phyloP scores from a whole-genome alignment of 2,888 invertebrate species.

The Theodoxus fluviatilis region DNA sequence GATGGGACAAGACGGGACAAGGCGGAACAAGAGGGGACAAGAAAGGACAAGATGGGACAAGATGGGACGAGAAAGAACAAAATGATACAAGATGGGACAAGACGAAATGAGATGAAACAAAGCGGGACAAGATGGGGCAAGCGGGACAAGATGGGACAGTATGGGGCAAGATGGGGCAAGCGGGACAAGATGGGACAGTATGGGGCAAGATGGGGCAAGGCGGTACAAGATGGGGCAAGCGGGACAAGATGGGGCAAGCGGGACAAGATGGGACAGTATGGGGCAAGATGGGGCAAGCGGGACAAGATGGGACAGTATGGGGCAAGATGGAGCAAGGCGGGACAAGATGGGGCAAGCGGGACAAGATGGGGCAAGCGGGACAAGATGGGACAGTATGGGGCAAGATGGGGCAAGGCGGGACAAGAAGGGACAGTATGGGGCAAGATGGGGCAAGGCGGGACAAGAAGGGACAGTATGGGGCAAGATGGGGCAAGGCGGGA shows the following conservation, averaged over 20 bases:
- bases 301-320: too few relatives aligned
- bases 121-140: conserved; percentile 1
- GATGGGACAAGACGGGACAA: too few relatives aligned
- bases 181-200: neutral
- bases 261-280: neutral
- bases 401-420: neutral
- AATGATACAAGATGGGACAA: neutral
- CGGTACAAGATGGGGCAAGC: conserved; percentile 5
- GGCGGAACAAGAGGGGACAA: too few relatives aligned
- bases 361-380: neutral
- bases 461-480: too few relatives aligned
- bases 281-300: neutral
- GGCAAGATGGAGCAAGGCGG: too few relatives aligned
- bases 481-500: neutral
- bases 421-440: too few relatives aligned
- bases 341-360: neutral
- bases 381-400: neutral
- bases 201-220: neutral
- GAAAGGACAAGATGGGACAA: conserved; percentile 1
- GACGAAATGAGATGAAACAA: neutral
- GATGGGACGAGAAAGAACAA: neutral
- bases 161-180: neutral
- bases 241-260: neutral
- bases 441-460: conserved; percentile 1
- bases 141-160: neutral